Percentiles rank a stretch among this genome's conserved stretches.
Conservation (phyloP, 2,888 invertebrate species). For the Odontocerum albicorne region DNA sequence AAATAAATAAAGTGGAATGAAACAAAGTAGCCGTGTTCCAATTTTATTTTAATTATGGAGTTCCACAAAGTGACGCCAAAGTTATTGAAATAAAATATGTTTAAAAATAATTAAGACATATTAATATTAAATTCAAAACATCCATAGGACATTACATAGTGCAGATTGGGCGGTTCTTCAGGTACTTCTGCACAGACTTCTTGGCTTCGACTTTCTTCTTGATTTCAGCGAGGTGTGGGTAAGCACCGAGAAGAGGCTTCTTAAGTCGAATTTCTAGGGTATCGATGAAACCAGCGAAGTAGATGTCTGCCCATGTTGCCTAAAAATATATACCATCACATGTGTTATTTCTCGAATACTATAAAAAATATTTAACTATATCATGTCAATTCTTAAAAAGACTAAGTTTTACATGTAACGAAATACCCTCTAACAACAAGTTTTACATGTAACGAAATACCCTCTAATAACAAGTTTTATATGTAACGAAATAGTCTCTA, state of each 20-base stretch:
- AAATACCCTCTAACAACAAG: too few relatives aligned
- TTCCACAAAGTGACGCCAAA: too few relatives aligned
- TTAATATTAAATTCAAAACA: too few relatives aligned
- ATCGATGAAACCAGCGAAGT: slow-evolving; percentile 32
- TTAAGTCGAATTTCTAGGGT: slow-evolving; percentile 28
- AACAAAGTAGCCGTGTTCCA: too few relatives aligned
- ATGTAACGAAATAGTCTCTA: too few relatives aligned
- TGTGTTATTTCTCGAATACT: neutral
- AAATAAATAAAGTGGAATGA: too few relatives aligned
- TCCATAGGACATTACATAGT: too few relatives aligned
- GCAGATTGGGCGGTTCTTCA: slow-evolving; percentile 25
- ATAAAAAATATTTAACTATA: neutral
- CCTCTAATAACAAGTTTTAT: too few relatives aligned
- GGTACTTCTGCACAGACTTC: slow-evolving; percentile 19
- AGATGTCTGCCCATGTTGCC: slow-evolving; percentile 32
- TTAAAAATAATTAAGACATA: too few relatives aligned
- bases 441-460: neutral
- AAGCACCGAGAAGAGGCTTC: slow-evolving; percentile 29
- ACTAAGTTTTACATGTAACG: neutral
- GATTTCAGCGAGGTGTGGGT: slow-evolving; percentile 38
- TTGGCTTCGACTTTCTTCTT: slow-evolving; percentile 19
- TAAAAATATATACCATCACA: slow-evolving; percentile 13
- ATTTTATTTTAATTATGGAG: too few relatives aligned
- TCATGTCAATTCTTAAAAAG: neutral
- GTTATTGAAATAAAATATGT: too few relatives aligned